Percentiles rank a stretch among this genome's conserved stretches.
phyloP scores from a whole-genome alignment of 2,113 vertebrate species.

The Leptocoma aspasia region DNA sequence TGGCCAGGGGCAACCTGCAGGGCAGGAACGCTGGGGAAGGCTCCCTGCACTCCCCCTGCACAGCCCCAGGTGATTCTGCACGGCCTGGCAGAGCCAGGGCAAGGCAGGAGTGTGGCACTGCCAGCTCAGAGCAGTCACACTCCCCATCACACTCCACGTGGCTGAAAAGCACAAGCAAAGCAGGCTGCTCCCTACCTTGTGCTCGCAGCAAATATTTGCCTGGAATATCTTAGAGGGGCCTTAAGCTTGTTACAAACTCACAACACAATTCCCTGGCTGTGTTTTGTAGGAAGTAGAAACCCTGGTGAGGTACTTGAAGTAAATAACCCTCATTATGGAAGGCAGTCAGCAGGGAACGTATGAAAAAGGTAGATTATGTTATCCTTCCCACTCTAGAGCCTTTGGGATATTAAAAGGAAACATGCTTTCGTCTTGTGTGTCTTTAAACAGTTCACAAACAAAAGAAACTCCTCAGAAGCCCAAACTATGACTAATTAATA shows the following conservation, averaged over 20 bases:
- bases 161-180: background rate
- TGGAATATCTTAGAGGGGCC: background rate
- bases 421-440: background rate
- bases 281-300: background rate
- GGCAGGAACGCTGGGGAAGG: background rate
- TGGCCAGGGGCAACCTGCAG: background rate
- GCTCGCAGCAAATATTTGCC: background rate
- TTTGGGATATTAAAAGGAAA: background rate
- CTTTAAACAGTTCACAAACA: background rate
- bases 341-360: background rate
- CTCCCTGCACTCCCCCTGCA: background rate
- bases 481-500: background rate
- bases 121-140: background rate
- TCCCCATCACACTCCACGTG: accelerated
- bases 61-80: background rate
- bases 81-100: background rate
- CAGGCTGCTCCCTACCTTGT: background rate
- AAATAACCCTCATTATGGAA: background rate
- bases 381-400: background rate
- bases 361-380: background rate
- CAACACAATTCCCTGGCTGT: background rate
- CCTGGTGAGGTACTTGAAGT: background rate
- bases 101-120: background rate
- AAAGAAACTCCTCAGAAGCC: background rate
- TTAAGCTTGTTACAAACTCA: background rate